Percentiles rank a stretch among this genome's conserved stretches.
Evolutionary conservation across 2,888 invertebrate genomes (phyloP).

Genomic region (Metallyticus violacea): DNA sequence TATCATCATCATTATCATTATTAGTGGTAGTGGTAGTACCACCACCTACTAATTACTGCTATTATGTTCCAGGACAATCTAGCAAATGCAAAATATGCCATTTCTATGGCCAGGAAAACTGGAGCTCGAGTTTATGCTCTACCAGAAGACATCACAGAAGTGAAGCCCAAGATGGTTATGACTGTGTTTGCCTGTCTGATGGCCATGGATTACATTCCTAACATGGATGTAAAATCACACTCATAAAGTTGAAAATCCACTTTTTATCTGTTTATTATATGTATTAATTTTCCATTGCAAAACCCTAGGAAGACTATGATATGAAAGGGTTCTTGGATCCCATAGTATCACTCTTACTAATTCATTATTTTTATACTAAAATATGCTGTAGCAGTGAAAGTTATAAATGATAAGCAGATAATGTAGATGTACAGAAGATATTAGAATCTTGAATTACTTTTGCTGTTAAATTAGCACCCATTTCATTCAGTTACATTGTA

Average conservation of each 20-base stretch:
- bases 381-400: neutral
- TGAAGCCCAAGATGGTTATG: conserved; percentile 99
- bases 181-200: conserved; percentile 99
- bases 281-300: neutral
- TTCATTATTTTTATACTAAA: neutral
- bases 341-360: neutral
- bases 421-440: neutral
- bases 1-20: neutral
- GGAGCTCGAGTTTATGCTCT: conserved; percentile 97
- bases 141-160: conserved; percentile 97
- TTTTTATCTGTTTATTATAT: neutral
- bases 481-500: neutral
- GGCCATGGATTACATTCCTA: conserved; percentile 93
- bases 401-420: neutral
- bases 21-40: neutral
- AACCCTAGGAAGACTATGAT: neutral
- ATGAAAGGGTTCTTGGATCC: neutral
- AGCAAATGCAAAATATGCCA: conserved; percentile 98
- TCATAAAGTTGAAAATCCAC: conserved; percentile 17
- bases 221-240: conserved; percentile 59
- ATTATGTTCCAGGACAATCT: conserved; percentile 72
- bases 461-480: neutral
- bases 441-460: neutral
- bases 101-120: conserved; percentile 95
- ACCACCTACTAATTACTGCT: too few species aligned